Conservation (phyloP, 1,140 invertebrate species). For the Trichogramma pretiosum region DNA sequence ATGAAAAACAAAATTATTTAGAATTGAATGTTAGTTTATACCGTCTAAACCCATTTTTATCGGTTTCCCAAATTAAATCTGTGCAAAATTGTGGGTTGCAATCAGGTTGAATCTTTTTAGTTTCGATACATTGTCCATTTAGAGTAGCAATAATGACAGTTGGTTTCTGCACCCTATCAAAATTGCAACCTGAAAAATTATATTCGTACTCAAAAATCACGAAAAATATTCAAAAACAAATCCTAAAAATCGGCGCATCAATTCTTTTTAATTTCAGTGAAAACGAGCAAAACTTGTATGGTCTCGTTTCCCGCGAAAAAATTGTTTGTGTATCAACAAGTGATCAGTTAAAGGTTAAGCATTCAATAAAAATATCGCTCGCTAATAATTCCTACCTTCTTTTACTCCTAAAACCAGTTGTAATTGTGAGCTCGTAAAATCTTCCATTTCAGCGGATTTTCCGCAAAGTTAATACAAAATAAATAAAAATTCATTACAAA, state of each 20-base stretch:
- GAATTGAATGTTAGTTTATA: conserved; percentile 15
- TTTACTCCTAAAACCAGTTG: conserved; percentile 46
- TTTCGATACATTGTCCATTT: conserved; percentile 43
- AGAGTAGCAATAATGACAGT: conserved; percentile 43
- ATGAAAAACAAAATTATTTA: conserved; percentile 9
- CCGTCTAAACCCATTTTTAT: conserved; percentile 42
- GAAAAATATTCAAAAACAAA: neutral
- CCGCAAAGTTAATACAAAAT: too few species aligned
- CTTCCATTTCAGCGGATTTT: too few species aligned
- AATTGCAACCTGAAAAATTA: conserved; percentile 35
- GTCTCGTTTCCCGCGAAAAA: conserved; percentile 1
- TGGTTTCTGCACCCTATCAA: conserved; percentile 41
- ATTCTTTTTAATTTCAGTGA: neutral
- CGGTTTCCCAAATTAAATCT: conserved; percentile 47
- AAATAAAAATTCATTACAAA: too few species aligned
- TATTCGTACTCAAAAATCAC: neutral
- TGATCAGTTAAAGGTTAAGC: conserved; percentile 1
- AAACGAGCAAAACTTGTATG: neutral
- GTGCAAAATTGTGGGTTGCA: conserved; percentile 37
- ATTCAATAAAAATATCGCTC: conserved; percentile 23
- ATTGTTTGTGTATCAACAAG: conserved; percentile 4
- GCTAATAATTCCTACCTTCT: conserved; percentile 33
- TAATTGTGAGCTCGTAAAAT: conserved; percentile 36
- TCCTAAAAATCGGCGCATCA: neutral
- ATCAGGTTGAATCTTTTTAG: conserved; percentile 37